A percentile compares a stretch with the other conserved stretches of the same genome.
These are phyloP conservation scores for Tenthredo amoena DNA, from an alignment of 2,888 invertebrate genomes.

Conservation along the genomic window DNA sequence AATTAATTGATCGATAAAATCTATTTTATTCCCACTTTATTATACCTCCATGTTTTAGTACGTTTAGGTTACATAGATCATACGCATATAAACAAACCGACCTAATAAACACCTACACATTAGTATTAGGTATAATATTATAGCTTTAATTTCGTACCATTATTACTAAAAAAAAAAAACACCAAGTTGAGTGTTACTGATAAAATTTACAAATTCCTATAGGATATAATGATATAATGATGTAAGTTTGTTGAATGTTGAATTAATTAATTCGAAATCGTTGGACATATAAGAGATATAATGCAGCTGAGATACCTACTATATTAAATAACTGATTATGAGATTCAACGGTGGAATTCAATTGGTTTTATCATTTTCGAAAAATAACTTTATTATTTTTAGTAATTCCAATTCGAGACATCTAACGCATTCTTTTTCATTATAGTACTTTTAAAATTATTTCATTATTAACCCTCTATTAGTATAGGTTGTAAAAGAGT, in stretches of 20 bases:
- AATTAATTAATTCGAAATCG: slow-evolving; percentile 1
- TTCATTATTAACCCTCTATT: background rate
- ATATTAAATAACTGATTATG: background rate
- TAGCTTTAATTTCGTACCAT: slow-evolving; percentile 10
- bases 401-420: background rate
- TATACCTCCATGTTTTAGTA: background rate
- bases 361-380: background rate
- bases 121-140: slow-evolving; percentile 19
- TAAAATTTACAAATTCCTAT: slow-evolving; percentile 1
- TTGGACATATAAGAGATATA: slow-evolving; percentile 8
- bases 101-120: background rate
- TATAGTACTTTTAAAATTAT: background rate
- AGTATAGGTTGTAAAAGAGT: background rate
- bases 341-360: background rate
- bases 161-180: background rate
- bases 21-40: background rate
- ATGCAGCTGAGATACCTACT: background rate
- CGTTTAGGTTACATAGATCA: background rate
- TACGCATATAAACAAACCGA: background rate
- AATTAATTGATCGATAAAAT: background rate
- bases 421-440: background rate
- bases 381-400: background rate
- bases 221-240: background rate
- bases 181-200: background rate
- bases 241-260: slow-evolving; percentile 18